Base-by-base conservation (phyloP, 2,888 invertebrate genomes). In the Ctenicera cuprea region DNA sequence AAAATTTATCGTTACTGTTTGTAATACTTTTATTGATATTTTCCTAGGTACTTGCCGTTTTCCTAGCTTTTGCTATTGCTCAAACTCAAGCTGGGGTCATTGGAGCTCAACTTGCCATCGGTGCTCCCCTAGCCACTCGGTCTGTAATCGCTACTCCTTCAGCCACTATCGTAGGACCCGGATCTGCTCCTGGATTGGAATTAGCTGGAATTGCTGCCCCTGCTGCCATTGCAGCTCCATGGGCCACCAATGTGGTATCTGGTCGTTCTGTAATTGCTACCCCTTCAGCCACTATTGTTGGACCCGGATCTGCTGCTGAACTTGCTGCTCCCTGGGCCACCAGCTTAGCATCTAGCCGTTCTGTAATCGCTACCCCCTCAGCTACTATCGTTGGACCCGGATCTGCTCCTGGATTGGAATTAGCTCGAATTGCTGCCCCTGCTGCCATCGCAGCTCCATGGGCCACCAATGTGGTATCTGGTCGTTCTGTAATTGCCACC, bases 71-170 rank as follows among this genome's bases (percentile, higher is more conserved):
- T 18, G 26, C 70, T 52, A 41, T 74, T 37, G 62, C 64, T 22
- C 43, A 26, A 30, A 66, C 61, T 14, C 68, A 77, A 38, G 74
- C 68, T 22, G 71, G 77, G 52, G 18, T 71, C 43, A 70, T 74
- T 62, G 72, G 45, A 41, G 66, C 54, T 18, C 62, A 66, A 2
- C 41, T 63, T 5, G 48, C 75, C 16, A 22, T 61, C 45, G 73
- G 62, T 12, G 76, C 52, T 30, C 37, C 37, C 7, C 1, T 33
- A 33, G 33, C 33, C 33, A 9, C 8, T 33, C 33, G 33, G 9
- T 33, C 33, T 33, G 33, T 33, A 33, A 33, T 33, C 9, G 33
- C 33, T 5, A 33, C 33, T 33, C 33, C 26, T 5, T 3, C 26
- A 5, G 26, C 26, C 26, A 26, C 26, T 5, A 26, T 26, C 26